phyloP scores from a whole-genome alignment of 2,797 vertebrate genomes.

The Coluber constrictor region DNA sequence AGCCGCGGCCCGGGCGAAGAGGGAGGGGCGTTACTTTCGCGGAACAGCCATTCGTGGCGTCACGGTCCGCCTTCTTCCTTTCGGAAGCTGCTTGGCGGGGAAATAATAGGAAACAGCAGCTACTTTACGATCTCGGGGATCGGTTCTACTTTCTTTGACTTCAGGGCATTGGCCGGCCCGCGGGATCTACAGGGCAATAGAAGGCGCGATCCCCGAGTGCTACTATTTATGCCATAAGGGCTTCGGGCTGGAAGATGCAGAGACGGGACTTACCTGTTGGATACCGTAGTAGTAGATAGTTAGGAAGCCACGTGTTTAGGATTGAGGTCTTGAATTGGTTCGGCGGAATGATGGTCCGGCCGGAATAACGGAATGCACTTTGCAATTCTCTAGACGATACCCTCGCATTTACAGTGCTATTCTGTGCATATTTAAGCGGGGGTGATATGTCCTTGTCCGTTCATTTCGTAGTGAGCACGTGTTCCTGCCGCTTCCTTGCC shows the following conservation, averaged over 20 bases:
- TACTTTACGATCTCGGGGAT: background rate
- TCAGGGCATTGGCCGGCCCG: too few relatives aligned
- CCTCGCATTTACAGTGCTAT: background rate
- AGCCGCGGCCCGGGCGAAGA: too few relatives aligned
- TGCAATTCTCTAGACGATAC: background rate
- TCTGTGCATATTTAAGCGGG: background rate
- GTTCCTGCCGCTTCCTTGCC: background rate
- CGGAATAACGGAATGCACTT: background rate
- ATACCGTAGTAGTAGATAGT: background rate
- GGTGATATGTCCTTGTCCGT: background rate
- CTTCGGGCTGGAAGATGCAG: background rate
- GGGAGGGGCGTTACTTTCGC: background rate
- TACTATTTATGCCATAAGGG: too few relatives aligned
- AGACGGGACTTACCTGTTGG: background rate
- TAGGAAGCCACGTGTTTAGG: background rate
- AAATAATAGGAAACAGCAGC: background rate
- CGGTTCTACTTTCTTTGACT: background rate
- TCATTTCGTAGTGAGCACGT: background rate
- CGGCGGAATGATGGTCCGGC: background rate
- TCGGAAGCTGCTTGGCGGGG: background rate
- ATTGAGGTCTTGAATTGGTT: background rate
- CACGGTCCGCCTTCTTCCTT: background rate
- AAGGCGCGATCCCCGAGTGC: background rate
- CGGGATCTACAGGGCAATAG: too few relatives aligned
- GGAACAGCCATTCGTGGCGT: background rate